A percentile compares a stretch with the other conserved stretches of the same genome.
Conservation (phyloP, 2,888 invertebrate species). For the Drosophila prostipennis region DNA sequence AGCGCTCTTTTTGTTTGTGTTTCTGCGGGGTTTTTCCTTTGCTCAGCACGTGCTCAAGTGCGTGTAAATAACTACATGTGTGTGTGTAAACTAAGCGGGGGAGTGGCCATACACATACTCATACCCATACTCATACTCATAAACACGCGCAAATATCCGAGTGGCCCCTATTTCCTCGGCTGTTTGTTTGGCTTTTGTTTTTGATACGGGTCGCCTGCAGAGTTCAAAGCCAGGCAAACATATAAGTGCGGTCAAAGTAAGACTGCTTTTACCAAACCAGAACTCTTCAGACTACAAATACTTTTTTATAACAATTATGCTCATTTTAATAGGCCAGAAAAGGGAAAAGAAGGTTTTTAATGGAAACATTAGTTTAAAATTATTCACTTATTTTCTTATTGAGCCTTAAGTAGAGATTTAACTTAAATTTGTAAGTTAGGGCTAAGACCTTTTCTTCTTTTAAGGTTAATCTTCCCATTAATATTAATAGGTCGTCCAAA, state of each 20-base stretch:
- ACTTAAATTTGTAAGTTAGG: background rate
- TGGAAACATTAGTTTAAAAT: too few species aligned
- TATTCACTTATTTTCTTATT: too few species aligned
- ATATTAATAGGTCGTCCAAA: too few species aligned
- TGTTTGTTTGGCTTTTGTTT: conserved; percentile 59
- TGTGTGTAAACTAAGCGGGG: background rate
- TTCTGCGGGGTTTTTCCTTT: conserved; percentile 46
- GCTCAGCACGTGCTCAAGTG: conserved; percentile 76
- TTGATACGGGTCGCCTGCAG: conserved; percentile 53
- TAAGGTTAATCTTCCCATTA: too few species aligned
- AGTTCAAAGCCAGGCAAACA: conserved; percentile 54
- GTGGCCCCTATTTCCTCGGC: conserved; percentile 24
- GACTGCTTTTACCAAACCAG: background rate
- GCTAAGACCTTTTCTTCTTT: too few species aligned
- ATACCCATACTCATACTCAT: conserved; percentile 2
- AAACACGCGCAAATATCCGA: conserved; percentile 20
- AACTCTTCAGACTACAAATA: background rate
- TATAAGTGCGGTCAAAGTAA: conserved; percentile 1
- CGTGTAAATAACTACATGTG: conserved; percentile 57
- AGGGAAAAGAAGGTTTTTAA: background rate
- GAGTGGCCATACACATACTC: conserved; percentile 2
- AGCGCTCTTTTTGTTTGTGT: conserved; percentile 51
- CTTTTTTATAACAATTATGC: background rate
- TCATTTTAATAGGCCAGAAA: background rate
- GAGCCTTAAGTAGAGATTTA: background rate